Conservation (phyloP, 2,888 invertebrate species). For the Allygus modestus region DNA sequence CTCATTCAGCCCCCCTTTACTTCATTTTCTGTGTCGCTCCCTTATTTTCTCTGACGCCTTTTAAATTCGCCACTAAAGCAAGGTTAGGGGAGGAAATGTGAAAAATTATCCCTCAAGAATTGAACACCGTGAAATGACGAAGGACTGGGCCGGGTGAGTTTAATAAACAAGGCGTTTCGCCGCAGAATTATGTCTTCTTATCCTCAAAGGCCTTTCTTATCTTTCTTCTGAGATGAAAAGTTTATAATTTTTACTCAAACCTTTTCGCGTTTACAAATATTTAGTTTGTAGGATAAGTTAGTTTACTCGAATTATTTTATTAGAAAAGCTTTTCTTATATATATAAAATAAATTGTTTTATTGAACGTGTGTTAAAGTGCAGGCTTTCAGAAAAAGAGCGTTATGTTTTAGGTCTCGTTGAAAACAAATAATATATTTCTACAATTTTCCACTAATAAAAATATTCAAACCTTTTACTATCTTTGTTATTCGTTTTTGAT, state of each 20-base stretch:
- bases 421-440: too few species aligned
- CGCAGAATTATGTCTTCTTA: constrained; percentile 57
- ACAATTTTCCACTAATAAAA: too few species aligned
- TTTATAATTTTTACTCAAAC: background rate
- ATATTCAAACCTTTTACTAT: too few species aligned
- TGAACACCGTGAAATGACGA: constrained; percentile 47
- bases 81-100: constrained; percentile 53
- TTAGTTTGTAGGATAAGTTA: too few species aligned
- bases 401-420: too few species aligned
- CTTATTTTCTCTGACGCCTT: constrained; percentile 35
- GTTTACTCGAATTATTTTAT: too few species aligned
- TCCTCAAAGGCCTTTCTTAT: constrained; percentile 49
- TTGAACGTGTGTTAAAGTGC: too few species aligned
- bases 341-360: too few species aligned
- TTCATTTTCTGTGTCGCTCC: constrained; percentile 54
- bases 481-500: too few species aligned
- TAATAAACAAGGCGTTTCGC: constrained; percentile 56
- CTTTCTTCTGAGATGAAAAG: constrained; percentile 18
- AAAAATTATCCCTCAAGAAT: constrained; percentile 59
- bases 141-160: constrained; percentile 40
- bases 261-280: too few species aligned
- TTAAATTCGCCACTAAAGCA: constrained; percentile 45
- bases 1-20: constrained; percentile 47
- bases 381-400: too few species aligned
- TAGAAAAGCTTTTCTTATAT: too few species aligned